phyloP scores from a whole-genome alignment of 1,140 invertebrate genomes.

The Aphelinus atriplicis region DNA sequence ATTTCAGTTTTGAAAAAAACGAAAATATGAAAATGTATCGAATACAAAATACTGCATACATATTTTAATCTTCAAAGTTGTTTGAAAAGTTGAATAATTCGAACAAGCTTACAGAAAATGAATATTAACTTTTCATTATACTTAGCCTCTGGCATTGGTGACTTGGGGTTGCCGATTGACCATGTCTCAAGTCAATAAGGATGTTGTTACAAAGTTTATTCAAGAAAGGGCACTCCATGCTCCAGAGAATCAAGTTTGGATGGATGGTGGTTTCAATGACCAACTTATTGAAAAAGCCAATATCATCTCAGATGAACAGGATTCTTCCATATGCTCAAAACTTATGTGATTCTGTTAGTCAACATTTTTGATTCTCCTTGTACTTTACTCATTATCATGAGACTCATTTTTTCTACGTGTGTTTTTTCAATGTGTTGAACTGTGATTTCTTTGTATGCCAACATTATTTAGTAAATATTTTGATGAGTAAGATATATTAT shows the following conservation, averaged over 20 bases:
- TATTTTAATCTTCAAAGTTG: too few species aligned
- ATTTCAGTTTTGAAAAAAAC: too few species aligned
- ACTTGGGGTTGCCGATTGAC: slow-evolving; percentile 80
- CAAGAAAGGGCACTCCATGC: slow-evolving; percentile 72
- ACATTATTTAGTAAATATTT: slow-evolving; percentile 36
- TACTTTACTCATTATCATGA: not conserved
- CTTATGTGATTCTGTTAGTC: slow-evolving; percentile 26
- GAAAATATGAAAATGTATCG: too few species aligned
- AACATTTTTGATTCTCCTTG: not conserved
- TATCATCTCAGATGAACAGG: slow-evolving; percentile 65
- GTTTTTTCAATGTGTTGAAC: slow-evolving; percentile 17
- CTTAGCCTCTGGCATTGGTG: slow-evolving; percentile 78
- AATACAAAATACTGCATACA: too few species aligned
- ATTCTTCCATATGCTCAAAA: slow-evolving; percentile 67
- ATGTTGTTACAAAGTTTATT: slow-evolving; percentile 73
- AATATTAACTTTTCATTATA: slow-evolving; percentile 47
- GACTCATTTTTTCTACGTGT: slow-evolving; percentile 8
- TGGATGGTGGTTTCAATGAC: slow-evolving; percentile 72
- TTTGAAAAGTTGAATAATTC: not conserved
- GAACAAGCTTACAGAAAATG: slow-evolving; percentile 17
- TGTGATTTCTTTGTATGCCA: slow-evolving; percentile 39
- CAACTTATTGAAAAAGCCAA: slow-evolving; percentile 68
- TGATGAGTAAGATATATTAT: slow-evolving; percentile 20
- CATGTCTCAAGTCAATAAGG: slow-evolving; percentile 76
- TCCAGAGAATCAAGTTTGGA: slow-evolving; percentile 69